Conservation (phyloP, 2,888 invertebrate genomes). For the Athalia rosae region DNA sequence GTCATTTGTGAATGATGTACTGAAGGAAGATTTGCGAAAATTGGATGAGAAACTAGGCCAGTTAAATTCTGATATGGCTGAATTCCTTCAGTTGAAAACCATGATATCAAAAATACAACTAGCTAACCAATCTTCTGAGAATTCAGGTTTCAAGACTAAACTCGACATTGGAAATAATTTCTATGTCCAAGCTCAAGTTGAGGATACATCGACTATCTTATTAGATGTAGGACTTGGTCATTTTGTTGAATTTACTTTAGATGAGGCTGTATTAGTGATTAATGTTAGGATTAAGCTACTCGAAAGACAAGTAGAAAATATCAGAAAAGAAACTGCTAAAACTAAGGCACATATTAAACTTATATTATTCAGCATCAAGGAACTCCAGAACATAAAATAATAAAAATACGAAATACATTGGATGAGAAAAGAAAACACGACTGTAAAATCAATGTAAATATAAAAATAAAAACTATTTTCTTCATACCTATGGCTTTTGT, state of each 20-base stretch:
- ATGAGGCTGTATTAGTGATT: slow-evolving; percentile 83
- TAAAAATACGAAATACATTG: not conserved
- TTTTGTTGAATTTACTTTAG: slow-evolving; percentile 82
- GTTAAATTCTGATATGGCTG: slow-evolving; percentile 81
- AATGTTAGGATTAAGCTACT: slow-evolving; percentile 81
- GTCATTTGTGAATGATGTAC: slow-evolving; percentile 84
- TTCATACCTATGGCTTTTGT: not conserved
- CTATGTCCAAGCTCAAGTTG: slow-evolving; percentile 85
- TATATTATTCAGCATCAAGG: slow-evolving; percentile 81
- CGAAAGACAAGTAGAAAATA: slow-evolving; percentile 78
- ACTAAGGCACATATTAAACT: slow-evolving; percentile 88
- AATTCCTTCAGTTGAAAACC: slow-evolving; percentile 84
- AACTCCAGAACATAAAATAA: slow-evolving; percentile 73
- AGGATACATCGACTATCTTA: slow-evolving; percentile 80
- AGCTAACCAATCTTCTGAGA: slow-evolving; percentile 70
- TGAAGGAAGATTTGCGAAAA: slow-evolving; percentile 82
- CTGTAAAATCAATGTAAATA: not conserved
- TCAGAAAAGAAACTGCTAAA: slow-evolving; percentile 81
- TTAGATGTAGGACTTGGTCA: slow-evolving; percentile 86
- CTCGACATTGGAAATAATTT: slow-evolving; percentile 91
- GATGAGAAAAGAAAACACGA: not conserved
- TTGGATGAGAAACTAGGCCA: slow-evolving; percentile 78
- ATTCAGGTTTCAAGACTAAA: slow-evolving; percentile 80
- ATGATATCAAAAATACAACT: slow-evolving; percentile 80
- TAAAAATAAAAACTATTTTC: not conserved